Evolutionary conservation across 37 sponge, comb jelly and placozoan genomes (phyloP).

Genomic region (Eunapius fragilis): DNA sequence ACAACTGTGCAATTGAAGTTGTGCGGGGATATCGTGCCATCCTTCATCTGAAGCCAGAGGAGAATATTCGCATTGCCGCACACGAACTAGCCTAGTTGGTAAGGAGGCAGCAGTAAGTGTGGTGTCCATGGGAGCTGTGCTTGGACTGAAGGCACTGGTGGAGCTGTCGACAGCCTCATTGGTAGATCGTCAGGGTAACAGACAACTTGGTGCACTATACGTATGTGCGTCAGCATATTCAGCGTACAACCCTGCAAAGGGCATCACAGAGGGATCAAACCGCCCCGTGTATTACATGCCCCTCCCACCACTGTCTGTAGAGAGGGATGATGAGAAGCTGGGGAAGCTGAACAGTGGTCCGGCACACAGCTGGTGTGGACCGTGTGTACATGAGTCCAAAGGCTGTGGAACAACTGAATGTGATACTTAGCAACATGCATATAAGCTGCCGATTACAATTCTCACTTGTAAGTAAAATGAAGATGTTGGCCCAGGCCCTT

Average conservation of each 20-base stretch:
- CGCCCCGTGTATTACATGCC: not conserved
- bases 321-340: not conserved
- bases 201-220: not conserved
- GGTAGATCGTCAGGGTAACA: not conserved
- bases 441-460: no score
- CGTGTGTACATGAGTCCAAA: not conserved
- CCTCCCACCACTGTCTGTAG: not conserved
- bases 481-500: not conserved
- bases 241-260: not conserved
- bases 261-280: not conserved
- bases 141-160: not conserved
- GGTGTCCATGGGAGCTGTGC: not conserved
- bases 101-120: not conserved
- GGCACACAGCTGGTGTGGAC: not conserved
- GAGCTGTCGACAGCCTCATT: not conserved
- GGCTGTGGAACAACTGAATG: not conserved
- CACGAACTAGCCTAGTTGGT: not conserved
- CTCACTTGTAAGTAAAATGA: not conserved
- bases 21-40: not conserved
- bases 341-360: not conserved
- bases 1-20: not conserved
- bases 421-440: not conserved
- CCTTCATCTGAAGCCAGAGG: not conserved
- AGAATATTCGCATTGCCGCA: not conserved
- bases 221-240: not conserved